phyloP scores from a whole-genome alignment of 1,140 invertebrate species.

The Drosophila lini region DNA sequence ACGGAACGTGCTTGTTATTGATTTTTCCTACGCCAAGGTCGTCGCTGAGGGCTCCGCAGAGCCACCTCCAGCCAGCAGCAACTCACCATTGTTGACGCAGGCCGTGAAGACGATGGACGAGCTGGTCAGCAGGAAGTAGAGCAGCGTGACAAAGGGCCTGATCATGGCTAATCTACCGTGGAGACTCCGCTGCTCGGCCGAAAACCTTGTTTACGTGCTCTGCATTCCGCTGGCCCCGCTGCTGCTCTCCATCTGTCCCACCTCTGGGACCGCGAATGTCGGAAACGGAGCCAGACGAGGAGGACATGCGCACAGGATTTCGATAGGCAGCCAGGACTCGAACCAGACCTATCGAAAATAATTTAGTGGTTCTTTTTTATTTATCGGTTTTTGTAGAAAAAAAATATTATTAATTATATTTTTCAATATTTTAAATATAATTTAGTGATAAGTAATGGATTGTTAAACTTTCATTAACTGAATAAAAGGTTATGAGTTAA shows the following conservation, averaged over 20 bases:
- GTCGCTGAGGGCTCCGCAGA: neutral
- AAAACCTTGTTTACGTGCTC: conserved; percentile 38
- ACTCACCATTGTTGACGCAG: conserved; percentile 73
- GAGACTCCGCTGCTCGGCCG: conserved; percentile 11
- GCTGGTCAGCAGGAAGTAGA: conserved; percentile 67
- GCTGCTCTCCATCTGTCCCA: conserved; percentile 3
- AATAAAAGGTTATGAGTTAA: too few species aligned
- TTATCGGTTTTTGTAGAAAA: neutral
- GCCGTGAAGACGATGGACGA: conserved; percentile 75
- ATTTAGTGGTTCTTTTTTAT: neutral
- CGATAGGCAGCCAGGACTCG: neutral
- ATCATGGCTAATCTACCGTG: conserved; percentile 54
- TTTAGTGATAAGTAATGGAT: neutral
- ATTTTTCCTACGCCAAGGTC: conserved; percentile 69
- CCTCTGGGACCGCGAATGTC: conserved; percentile 40
- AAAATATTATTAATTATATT: neutral
- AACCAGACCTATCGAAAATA: conserved; percentile 10
- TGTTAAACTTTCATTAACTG: too few species aligned
- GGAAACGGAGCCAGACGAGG: conserved; percentile 3
- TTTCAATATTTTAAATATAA: neutral
- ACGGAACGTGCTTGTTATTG: conserved; percentile 51
- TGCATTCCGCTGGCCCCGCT: conserved; percentile 28
- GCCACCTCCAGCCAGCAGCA: neutral
- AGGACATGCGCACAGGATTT: conserved; percentile 56
- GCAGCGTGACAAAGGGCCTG: conserved; percentile 58